Percentiles rank a stretch among this genome's conserved stretches.
Evolutionary conservation across 2,888 invertebrate species (phyloP).

Genomic region (Augiades crinisus): DNA sequence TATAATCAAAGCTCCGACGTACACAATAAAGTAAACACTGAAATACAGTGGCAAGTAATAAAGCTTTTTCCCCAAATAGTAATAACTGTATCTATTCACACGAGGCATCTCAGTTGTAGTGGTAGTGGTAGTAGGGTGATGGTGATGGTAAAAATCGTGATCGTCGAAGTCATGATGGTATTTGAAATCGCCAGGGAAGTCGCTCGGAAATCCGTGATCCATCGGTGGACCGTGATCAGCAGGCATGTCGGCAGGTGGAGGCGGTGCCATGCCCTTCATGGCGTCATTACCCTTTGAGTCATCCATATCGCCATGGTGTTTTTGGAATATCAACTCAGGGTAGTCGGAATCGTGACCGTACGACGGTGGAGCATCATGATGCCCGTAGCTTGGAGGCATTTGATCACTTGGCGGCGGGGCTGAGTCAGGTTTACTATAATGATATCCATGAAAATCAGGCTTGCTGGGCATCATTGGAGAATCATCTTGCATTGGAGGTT

Average conservation of each 20-base stretch:
- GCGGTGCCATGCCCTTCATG: slow-evolving; percentile 59
- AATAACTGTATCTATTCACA: slow-evolving; percentile 86
- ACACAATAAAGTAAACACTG: slow-evolving; percentile 86
- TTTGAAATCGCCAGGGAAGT: slow-evolving; percentile 69
- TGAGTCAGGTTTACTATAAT: slow-evolving; percentile 53
- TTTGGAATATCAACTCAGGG: slow-evolving; percentile 59
- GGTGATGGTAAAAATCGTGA: slow-evolving; percentile 52
- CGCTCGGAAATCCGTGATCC: slow-evolving; percentile 67
- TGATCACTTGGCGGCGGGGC: slow-evolving; percentile 34
- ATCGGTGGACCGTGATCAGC: slow-evolving; percentile 43
- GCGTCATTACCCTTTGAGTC: slow-evolving; percentile 45
- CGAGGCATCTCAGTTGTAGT: slow-evolving; percentile 79
- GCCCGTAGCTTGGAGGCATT: slow-evolving; percentile 33
- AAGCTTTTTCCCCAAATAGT: slow-evolving; percentile 87
- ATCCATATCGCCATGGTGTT: slow-evolving; percentile 46
- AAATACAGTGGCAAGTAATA: slow-evolving; percentile 89
- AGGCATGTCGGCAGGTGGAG: slow-evolving; percentile 49
- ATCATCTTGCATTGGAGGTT: slow-evolving; percentile 53
- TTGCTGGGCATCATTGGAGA: slow-evolving; percentile 41
- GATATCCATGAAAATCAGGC: slow-evolving; percentile 50
- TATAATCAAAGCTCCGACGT: slow-evolving; percentile 86
- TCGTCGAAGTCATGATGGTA: slow-evolving; percentile 68
- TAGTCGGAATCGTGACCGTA: slow-evolving; percentile 52
- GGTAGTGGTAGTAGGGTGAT: slow-evolving; percentile 60
- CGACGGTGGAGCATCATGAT: slow-evolving; percentile 41